A percentile compares a stretch with the other conserved stretches of the same genome.
Evolutionary conservation across 2,797 vertebrate species (phyloP).

Genomic region (Podarcis siculus): DNA sequence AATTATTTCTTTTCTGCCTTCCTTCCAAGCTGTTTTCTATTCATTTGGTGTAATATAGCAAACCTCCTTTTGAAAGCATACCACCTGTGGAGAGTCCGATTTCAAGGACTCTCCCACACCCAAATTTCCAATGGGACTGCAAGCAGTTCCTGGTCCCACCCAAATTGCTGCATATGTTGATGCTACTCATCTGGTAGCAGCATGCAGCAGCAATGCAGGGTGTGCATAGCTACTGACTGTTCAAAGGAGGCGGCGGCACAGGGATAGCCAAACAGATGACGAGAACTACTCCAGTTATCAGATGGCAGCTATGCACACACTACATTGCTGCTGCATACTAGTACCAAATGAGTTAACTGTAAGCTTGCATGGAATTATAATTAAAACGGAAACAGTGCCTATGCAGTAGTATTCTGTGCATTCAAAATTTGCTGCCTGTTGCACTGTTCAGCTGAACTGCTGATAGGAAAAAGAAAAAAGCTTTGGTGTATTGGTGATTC

Average conservation of each 20-base stretch:
- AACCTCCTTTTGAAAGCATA: constrained; percentile 32
- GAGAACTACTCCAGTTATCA: neutral
- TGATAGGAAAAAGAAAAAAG: neutral
- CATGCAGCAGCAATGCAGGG: neutral
- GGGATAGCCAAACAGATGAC: no score
- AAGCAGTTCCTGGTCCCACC: neutral
- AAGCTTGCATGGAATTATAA: no score
- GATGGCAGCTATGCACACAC: neutral
- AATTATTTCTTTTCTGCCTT: constrained; percentile 48
- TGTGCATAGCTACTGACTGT: neutral
- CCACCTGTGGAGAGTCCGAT: neutral
- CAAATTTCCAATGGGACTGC: neutral
- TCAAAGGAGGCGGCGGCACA: no score
- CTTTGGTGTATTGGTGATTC: neutral
- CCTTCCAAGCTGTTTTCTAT: constrained; percentile 20
- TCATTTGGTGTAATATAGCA: neutral
- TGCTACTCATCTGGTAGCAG: neutral
- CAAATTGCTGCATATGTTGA: neutral
- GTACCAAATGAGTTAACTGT: neutral
- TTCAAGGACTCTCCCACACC: neutral
- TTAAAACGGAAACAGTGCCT: neutral
- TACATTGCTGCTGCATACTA: neutral
- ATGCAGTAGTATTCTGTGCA: no score
- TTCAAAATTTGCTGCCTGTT: neutral
- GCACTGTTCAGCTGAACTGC: neutral